These are phyloP conservation scores for Muschampia plurimacula DNA, from an alignment of 2,888 invertebrate genomes.

Conservation along the genomic window DNA sequence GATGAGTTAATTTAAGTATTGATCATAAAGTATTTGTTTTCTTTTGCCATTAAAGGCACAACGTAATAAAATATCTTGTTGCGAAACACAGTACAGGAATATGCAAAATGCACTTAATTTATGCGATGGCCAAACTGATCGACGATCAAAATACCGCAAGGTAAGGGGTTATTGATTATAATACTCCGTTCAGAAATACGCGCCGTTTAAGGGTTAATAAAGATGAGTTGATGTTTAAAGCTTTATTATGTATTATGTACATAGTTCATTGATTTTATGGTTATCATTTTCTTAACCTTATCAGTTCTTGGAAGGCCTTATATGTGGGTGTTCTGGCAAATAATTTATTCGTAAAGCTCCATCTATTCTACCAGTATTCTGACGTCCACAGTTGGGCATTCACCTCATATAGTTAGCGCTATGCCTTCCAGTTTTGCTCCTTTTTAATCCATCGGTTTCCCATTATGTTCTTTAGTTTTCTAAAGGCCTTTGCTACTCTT, in stretches of 20 bases:
- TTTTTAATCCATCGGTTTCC: too few relatives aligned
- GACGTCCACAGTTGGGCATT: too few relatives aligned
- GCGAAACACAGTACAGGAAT: background rate
- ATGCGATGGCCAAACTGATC: background rate
- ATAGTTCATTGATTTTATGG: background rate
- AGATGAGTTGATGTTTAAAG: slow-evolving; percentile 2
- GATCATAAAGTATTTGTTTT: background rate
- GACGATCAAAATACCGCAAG: background rate
- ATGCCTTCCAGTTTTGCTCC: too few relatives aligned
- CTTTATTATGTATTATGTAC: background rate
- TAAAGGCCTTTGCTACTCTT: too few relatives aligned
- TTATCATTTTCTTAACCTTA: background rate
- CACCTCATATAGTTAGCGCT: too few relatives aligned
- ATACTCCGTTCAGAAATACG: background rate
- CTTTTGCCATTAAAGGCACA: background rate
- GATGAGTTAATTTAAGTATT: background rate
- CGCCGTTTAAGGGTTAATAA: slow-evolving; percentile 5
- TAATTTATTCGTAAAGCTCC: too few relatives aligned
- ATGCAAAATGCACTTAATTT: background rate
- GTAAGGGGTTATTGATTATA: background rate
- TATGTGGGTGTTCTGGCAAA: too few relatives aligned
- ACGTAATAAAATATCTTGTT: background rate
- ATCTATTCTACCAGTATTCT: too few relatives aligned
- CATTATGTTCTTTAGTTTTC: too few relatives aligned
- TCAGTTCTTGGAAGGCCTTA: background rate